Evolutionary conservation across 2,888 invertebrate species (phyloP).

Genomic region (Taphrorychus bicolor): DNA sequence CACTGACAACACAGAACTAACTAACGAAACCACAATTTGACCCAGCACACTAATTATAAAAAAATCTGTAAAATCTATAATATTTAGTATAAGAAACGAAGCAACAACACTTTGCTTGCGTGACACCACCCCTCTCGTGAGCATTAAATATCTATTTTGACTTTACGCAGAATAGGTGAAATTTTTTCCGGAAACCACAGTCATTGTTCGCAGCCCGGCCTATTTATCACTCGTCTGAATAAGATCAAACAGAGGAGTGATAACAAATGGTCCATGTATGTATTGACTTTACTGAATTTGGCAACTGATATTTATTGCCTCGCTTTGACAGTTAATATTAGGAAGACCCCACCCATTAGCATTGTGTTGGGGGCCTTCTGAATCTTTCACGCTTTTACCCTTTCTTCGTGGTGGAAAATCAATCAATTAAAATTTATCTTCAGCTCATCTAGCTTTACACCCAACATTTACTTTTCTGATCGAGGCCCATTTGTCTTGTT

Average conservation of each 20-base stretch:
- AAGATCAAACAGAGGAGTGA: slow-evolving; percentile 35
- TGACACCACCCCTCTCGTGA: slow-evolving; percentile 2
- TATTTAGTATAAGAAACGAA: background rate
- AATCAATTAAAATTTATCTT: slow-evolving; percentile 10
- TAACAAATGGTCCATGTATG: slow-evolving; percentile 38
- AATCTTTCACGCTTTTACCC: background rate
- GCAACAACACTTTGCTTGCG: background rate
- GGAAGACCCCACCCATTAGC: background rate
- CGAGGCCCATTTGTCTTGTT: slow-evolving; percentile 21
- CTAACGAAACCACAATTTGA: no score
- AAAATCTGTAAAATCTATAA: no score
- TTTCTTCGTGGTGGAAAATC: background rate
- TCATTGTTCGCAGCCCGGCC: slow-evolving; percentile 25
- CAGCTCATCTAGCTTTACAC: slow-evolving; percentile 14
- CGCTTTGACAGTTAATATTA: slow-evolving; percentile 28
- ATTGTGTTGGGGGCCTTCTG: background rate
- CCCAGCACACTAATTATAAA: no score
- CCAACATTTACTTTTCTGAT: slow-evolving; percentile 26
- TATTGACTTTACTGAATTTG: slow-evolving; percentile 37
- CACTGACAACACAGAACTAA: no score
- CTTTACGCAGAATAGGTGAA: slow-evolving; percentile 38
- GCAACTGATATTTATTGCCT: slow-evolving; percentile 31
- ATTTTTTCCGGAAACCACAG: slow-evolving; percentile 36
- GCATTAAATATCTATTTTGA: slow-evolving; percentile 43
- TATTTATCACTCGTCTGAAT: slow-evolving; percentile 34